Percentiles rank a stretch among this genome's conserved stretches.
Conservation (phyloP, 2,113 vertebrate species). For the Benitochromis conjunctus region DNA sequence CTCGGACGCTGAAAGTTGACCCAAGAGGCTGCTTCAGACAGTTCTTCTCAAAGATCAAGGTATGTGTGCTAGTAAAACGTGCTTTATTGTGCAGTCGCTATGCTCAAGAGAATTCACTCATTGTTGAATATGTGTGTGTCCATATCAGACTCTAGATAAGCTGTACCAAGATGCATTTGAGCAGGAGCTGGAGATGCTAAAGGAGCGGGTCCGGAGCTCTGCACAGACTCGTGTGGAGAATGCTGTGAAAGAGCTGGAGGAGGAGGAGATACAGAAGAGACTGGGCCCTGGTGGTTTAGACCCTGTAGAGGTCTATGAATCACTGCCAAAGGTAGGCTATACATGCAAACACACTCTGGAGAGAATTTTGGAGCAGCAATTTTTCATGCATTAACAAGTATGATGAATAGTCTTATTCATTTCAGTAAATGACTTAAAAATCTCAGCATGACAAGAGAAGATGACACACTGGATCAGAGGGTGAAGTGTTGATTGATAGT, state of each 20-base stretch:
- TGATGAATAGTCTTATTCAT: background rate
- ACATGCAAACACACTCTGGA: background rate
- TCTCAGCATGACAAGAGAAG: background rate
- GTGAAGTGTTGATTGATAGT: background rate
- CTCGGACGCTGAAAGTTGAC: conserved; percentile 81
- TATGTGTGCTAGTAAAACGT: background rate
- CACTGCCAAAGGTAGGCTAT: conserved; percentile 74
- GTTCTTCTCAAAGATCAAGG: conserved; percentile 90
- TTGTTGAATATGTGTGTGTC: background rate
- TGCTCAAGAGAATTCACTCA: background rate
- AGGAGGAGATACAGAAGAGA: conserved; percentile 81
- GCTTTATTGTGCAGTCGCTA: background rate
- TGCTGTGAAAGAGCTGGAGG: conserved; percentile 81
- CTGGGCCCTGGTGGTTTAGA: conserved; percentile 87
- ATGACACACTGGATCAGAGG: background rate
- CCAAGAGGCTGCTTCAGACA: conserved; percentile 87
- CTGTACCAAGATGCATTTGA: conserved; percentile 85
- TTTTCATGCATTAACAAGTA: background rate
- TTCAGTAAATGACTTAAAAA: background rate
- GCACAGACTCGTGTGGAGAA: conserved; percentile 80
- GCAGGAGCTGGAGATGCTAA: conserved; percentile 83
- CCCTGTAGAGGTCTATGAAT: conserved; percentile 85
- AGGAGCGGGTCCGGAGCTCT: conserved; percentile 78
- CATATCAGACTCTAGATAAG: conserved; percentile 78
- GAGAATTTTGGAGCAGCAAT: background rate